Conservation (phyloP, 2,113 vertebrate species). For the Cromileptes altivelis region DNA sequence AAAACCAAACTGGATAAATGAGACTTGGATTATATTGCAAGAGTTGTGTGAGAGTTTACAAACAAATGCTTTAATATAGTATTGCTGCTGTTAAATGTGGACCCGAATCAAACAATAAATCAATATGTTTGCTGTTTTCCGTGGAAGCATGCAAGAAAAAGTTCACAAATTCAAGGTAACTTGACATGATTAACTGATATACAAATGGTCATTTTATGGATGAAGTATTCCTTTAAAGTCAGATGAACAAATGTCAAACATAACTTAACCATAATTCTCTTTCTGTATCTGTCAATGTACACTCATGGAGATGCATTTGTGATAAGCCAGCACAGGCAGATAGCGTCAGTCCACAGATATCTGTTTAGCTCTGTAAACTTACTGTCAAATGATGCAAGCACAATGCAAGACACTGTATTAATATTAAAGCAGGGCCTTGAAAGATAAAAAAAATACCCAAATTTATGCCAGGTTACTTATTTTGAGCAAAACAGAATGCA, state of each 20-base stretch:
- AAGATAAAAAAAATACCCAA: background rate
- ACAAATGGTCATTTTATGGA: too few relatives aligned
- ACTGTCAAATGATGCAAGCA: slow-evolving; percentile 19
- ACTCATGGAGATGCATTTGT: background rate
- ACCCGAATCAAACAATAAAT: too few relatives aligned
- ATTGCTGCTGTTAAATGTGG: too few relatives aligned
- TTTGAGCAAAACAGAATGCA: background rate
- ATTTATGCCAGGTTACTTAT: background rate
- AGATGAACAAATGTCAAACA: background rate
- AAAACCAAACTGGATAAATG: too few relatives aligned
- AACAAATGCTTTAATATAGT: too few relatives aligned
- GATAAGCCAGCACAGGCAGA: background rate
- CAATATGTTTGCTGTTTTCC: too few relatives aligned
- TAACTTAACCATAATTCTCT: background rate
- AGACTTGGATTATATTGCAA: too few relatives aligned
- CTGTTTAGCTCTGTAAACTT: background rate
- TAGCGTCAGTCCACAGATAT: background rate
- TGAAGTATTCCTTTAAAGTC: too few relatives aligned
- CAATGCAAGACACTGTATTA: slow-evolving; percentile 1
- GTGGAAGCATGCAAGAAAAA: too few relatives aligned
- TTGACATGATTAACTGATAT: too few relatives aligned
- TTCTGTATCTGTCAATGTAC: background rate
- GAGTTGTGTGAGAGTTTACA: too few relatives aligned
- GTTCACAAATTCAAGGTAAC: too few relatives aligned
- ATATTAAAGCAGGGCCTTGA: background rate